These are phyloP conservation scores for Salticus scenicus DNA, from an alignment of 2,888 invertebrate genomes.

Conservation along the genomic window DNA sequence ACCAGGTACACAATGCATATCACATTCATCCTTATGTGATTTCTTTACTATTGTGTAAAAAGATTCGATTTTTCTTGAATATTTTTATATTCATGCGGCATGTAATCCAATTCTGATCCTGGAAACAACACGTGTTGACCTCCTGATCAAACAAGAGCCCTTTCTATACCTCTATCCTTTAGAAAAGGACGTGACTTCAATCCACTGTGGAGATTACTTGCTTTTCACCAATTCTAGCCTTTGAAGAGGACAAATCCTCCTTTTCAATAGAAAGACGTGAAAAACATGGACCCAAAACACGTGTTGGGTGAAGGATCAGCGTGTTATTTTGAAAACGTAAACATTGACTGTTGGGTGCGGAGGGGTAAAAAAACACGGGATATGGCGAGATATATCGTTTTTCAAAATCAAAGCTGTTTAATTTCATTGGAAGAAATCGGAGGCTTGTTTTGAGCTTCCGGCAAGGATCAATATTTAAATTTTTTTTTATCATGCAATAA, in stretches of 20 bases:
- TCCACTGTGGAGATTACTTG: slow-evolving; percentile 2
- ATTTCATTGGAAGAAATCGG: too few relatives aligned
- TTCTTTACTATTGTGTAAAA: not conserved
- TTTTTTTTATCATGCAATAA: too few relatives aligned
- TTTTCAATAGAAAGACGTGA: not conserved
- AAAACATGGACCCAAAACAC: slow-evolving; percentile 14
- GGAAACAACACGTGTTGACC: slow-evolving; percentile 16
- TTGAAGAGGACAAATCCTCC: not conserved
- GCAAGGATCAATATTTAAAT: too few relatives aligned
- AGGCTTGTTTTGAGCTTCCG: too few relatives aligned
- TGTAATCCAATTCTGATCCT: slow-evolving; percentile 4
- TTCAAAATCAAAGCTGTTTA: not conserved
- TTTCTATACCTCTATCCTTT: not conserved
- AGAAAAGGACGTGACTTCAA: not conserved
- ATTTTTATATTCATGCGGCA: not conserved
- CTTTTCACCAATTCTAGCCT: not conserved
- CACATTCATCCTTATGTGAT: not conserved
- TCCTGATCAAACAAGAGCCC: not conserved
- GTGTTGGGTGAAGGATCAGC: not conserved
- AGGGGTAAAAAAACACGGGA: not conserved
- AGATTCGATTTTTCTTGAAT: not conserved
- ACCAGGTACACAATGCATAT: not conserved
- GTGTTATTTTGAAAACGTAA: not conserved
- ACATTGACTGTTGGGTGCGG: not conserved
- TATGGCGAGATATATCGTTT: not conserved